Percentiles rank a stretch among this genome's conserved stretches.
phyloP scores from a whole-genome alignment of 2,797 vertebrate genomes.

The Clarias laeviceps region DNA sequence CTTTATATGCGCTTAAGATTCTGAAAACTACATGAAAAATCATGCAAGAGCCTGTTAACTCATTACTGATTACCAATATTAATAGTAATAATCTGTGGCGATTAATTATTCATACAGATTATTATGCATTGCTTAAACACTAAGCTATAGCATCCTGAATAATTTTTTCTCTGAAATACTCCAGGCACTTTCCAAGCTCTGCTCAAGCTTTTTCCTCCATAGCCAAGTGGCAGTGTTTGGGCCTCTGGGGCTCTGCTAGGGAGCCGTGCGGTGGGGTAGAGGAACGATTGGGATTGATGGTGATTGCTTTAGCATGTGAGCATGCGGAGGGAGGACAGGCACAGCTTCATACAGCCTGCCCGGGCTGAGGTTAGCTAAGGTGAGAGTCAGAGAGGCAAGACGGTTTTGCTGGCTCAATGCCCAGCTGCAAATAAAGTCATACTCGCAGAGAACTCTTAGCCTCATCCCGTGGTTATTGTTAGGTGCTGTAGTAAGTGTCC shows the following conservation, averaged over 20 bases:
- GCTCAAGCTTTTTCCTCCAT: constrained; percentile 39
- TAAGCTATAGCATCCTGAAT: constrained; percentile 4
- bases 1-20: background rate
- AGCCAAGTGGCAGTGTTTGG: constrained; percentile 33
- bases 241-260: constrained; percentile 45
- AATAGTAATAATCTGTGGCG: background rate
- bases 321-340: constrained; percentile 44
- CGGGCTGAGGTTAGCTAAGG: constrained; percentile 59
- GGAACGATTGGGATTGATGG: constrained; percentile 51
- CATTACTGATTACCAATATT: background rate
- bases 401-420: constrained; percentile 38
- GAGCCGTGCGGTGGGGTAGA: constrained; percentile 41
- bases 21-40: background rate
- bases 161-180: background rate
- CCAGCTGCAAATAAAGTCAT: constrained; percentile 46
- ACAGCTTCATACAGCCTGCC: constrained; percentile 45
- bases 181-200: constrained; percentile 1
- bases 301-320: constrained; percentile 63
- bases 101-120: constrained; percentile 3
- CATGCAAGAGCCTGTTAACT: background rate
- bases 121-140: background rate
- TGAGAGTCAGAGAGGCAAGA: constrained; percentile 49
- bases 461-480: constrained; percentile 17
- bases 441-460: constrained; percentile 29
- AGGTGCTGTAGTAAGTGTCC: constrained; percentile 21